Percentiles rank a stretch among this genome's conserved stretches.
phyloP scores from a whole-genome alignment of 1,140 invertebrate genomes.

The Orchestia grillus region DNA sequence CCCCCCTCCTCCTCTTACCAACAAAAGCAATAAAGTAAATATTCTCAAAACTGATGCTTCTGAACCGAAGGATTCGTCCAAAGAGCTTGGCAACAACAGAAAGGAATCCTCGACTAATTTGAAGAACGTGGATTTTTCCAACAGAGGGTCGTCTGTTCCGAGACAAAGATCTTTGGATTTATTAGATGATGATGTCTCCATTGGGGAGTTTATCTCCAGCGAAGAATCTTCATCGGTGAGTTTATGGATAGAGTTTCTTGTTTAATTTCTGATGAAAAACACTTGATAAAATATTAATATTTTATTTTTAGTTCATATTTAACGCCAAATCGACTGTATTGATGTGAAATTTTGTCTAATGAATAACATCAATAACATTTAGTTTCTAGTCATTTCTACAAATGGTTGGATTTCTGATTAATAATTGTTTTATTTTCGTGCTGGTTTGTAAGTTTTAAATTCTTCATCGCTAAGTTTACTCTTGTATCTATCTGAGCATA shows the following conservation, averaged over 20 bases:
- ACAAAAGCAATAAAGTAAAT: background rate
- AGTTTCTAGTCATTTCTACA: background rate
- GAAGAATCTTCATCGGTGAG: slow-evolving; percentile 47
- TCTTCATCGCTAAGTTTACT: background rate
- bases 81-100: background rate
- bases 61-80: background rate
- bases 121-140: background rate
- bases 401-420: background rate
- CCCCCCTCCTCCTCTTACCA: background rate
- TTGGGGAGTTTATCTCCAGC: slow-evolving; percentile 17
- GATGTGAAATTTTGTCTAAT: no score
- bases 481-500: background rate
- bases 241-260: background rate
- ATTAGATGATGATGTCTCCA: slow-evolving; percentile 16
- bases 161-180: background rate
- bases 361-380: no score
- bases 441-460: background rate
- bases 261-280: background rate
- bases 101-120: background rate
- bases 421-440: background rate
- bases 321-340: background rate
- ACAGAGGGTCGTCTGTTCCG: background rate
- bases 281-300: background rate
- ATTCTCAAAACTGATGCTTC: background rate
- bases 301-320: no score